phyloP scores from a whole-genome alignment of 2,888 invertebrate species.

The Dryobotodes eremita region DNA sequence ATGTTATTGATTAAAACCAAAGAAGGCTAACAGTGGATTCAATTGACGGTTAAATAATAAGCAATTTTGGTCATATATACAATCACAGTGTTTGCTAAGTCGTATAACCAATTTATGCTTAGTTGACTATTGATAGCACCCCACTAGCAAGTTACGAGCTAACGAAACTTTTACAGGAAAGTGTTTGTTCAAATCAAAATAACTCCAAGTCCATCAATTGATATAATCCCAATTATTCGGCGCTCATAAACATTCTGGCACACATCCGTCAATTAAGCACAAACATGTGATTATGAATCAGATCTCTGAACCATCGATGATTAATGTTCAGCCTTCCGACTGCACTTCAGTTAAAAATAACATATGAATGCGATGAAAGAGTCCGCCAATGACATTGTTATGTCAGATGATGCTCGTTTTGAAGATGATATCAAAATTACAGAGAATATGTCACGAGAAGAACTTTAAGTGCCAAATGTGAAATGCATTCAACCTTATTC shows the following conservation, averaged over 20 bases:
- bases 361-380: slow-evolving; percentile 59
- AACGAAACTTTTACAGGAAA: not conserved
- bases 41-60: not conserved
- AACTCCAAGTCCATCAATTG: slow-evolving; percentile 10
- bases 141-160: not conserved
- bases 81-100: not conserved
- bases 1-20: not conserved
- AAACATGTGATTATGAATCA: slow-evolving; percentile 60
- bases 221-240: slow-evolving; percentile 43
- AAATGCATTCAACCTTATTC: slow-evolving; percentile 16
- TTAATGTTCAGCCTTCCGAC: slow-evolving; percentile 61
- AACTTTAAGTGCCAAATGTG: slow-evolving; percentile 34
- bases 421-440: slow-evolving; percentile 46
- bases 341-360: slow-evolving; percentile 69
- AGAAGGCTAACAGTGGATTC: not conserved
- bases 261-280: slow-evolving; percentile 56
- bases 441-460: slow-evolving; percentile 10
- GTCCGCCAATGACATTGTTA: slow-evolving; percentile 64
- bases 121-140: not conserved
- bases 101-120: not conserved
- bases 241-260: slow-evolving; percentile 57
- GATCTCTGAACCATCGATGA: slow-evolving; percentile 62
- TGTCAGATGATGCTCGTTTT: slow-evolving; percentile 40
- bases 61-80: too few species aligned
- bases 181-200: not conserved